Evolutionary conservation across 2,888 invertebrate genomes (phyloP), one percentile per base, ranked within the genome.

Genomic region (Bombyx huttoni): DNA sequence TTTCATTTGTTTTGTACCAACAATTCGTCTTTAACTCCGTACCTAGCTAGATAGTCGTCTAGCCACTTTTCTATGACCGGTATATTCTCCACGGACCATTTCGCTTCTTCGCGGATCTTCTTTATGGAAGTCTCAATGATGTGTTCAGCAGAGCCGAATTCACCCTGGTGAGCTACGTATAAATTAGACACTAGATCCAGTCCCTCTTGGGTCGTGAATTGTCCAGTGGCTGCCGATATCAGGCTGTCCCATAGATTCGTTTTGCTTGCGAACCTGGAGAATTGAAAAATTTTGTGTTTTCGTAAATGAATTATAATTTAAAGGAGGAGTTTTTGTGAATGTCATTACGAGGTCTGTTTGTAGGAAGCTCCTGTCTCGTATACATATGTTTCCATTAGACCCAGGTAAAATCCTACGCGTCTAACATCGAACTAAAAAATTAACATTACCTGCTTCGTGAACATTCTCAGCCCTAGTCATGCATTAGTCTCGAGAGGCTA

Each of bases 181-280:
- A 95, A 68, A 47, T 91, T 90, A 1, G 90, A 89, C 0, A 94
- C 94, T 82, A 92, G 89, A 56, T 93, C 91, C 12, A 93, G 83
- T 0, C 94, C 95, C 61, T 92, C 91, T 67, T 93, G 91, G 0
- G 94, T 94, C 49, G 93, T 94, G 75, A 95, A 95, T 1, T 91
- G 90, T 0, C 93, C 92, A 0, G 94, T 94, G 0, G 94, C 93
- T 7, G 93, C 91, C 35, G 92, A 91, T 47, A 95, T 91, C 8
- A 95, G 80, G 64, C 90, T 92, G 63, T 94, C 93, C 95, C 95
- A 95, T 3, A 95, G 79, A 65, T 93, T 92, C 0, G 92, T 91
- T 67, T 92, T 93, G 56, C 90, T 90, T 61, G 90, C 89, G 64
- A 92, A 93, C 68, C 93, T 94, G 68, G 34, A 46, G 50, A 74